Base-by-base conservation (phyloP, 1,140 invertebrate species). In the Nebria ingens region DNA sequence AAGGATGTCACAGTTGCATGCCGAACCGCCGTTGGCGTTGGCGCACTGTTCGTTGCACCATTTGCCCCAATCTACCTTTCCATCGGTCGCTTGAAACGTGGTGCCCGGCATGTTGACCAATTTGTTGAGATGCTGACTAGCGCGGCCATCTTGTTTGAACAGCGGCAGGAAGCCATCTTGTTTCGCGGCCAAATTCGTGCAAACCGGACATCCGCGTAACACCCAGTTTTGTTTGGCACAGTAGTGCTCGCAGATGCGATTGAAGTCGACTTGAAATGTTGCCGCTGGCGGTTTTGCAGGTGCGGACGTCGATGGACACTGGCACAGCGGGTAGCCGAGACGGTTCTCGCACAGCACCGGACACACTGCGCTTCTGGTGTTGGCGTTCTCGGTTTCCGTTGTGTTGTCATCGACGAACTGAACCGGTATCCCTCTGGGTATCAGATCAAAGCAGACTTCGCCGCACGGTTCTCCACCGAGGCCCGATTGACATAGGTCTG, bases 1-100 rank as follows among this genome's bases (percentile, higher is more conserved):
- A 45, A 74, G 68, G 51, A 75, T 64, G 70, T 78, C 75, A 68
- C 77, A 79, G 62, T 75, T 71, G 66, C 77, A 79, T 62, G 77
- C 77, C 21, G 70, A 71, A 0, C 77, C 77, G 0, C 78, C 78
- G 11, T 75, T 71, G 0, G 73, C 74, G 60, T 68, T 69, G 56
- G 68, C 64, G 65, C 77, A 79, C 58, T 71, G 65, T 19, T 62
- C 22, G 55, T 60, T 63, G 62, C 77, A 79, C 70, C 76, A 68
- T 57, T 63, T 56, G 45, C 71, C 64, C 75, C 75, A 79, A 59
- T 67, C 65, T 22, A 67, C 51, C 2, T 29, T 40, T 13, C 56
- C 34, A 17, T 45, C 42, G n/a, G 45, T 12, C 2, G 19, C 29
- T 13, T 49, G 22, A n/a, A 53, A 20, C 17, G 53, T 42, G 13